Evolutionary conservation across 1,140 invertebrate species (phyloP).

Genomic region (Trinorchestia longiramus): DNA sequence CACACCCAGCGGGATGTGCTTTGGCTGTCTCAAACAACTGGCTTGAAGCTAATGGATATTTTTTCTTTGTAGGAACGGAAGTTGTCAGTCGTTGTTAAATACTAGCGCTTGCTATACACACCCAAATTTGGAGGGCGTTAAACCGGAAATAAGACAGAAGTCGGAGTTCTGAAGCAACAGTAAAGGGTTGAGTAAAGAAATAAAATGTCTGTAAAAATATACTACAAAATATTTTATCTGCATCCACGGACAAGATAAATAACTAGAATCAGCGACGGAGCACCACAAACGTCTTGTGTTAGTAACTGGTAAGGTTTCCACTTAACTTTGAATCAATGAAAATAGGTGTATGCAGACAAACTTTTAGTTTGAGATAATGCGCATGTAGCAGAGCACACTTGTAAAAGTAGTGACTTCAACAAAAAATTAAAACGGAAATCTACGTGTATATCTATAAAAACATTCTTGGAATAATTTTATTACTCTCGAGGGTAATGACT

Average conservation of each 20-base stretch:
- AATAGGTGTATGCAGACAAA: not conserved
- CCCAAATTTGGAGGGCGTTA: not conserved
- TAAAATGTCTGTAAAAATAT: not conserved
- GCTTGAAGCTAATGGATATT: not conserved
- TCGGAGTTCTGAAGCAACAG: not conserved
- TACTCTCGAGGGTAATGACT: no score
- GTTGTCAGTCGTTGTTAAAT: not conserved
- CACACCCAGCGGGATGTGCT: not conserved
- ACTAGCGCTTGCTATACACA: not conserved
- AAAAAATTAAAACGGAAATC: not conserved
- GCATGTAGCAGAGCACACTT: not conserved
- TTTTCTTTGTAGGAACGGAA: not conserved
- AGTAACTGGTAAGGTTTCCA: not conserved
- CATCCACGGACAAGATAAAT: not conserved
- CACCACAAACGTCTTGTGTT: not conserved
- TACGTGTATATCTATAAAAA: no score
- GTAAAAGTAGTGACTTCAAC: not conserved
- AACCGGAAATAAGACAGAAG: constrained; percentile 8
- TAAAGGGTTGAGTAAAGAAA: not conserved
- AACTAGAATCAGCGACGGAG: not conserved
- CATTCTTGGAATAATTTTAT: not conserved
- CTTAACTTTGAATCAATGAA: not conserved
- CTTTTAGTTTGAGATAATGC: not conserved
- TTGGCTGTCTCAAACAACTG: not conserved
- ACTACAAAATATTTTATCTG: not conserved